phyloP scores from a whole-genome alignment of 2,888 invertebrate genomes.

The Lasioglossum morio region DNA sequence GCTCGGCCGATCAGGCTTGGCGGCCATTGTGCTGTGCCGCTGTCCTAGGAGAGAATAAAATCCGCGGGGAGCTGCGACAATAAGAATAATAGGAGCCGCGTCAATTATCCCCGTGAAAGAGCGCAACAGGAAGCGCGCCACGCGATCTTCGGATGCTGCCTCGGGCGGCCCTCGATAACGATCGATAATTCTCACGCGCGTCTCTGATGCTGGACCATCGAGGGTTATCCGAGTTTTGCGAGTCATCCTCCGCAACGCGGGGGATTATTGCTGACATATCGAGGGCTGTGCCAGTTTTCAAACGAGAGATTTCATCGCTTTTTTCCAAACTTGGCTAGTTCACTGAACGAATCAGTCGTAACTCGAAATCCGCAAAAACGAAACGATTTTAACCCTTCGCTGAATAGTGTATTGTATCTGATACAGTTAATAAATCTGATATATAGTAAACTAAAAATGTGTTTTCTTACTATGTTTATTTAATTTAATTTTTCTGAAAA shows the following conservation, averaged over 20 bases:
- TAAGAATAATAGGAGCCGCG: constrained; percentile 59
- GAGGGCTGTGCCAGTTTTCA: not conserved
- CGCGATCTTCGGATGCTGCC: constrained; percentile 29
- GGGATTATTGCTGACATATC: constrained; percentile 38
- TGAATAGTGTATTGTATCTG: no score
- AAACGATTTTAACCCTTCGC: no score
- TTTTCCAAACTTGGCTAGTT: no score
- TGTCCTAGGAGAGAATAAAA: constrained; percentile 37
- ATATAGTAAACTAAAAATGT: no score
- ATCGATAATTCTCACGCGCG: constrained; percentile 55
- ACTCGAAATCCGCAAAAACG: no score
- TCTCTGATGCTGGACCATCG: constrained; percentile 7
- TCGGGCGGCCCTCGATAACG: constrained; percentile 43
- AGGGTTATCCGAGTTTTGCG: not conserved
- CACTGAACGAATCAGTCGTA: no score
- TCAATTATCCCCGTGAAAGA: constrained; percentile 56
- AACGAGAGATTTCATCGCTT: not conserved
- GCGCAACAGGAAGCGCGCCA: constrained; percentile 39
- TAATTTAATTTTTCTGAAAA: no score
- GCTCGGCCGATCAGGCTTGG: constrained; percentile 19
- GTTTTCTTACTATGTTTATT: no score
- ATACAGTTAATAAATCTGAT: no score
- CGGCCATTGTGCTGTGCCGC: constrained; percentile 43
- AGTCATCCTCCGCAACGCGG: constrained; percentile 25
- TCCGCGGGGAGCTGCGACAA: constrained; percentile 46